These are phyloP conservation scores for Epirrhoe alternata DNA, from an alignment of 2,888 invertebrate genomes.

Conservation along the genomic window DNA sequence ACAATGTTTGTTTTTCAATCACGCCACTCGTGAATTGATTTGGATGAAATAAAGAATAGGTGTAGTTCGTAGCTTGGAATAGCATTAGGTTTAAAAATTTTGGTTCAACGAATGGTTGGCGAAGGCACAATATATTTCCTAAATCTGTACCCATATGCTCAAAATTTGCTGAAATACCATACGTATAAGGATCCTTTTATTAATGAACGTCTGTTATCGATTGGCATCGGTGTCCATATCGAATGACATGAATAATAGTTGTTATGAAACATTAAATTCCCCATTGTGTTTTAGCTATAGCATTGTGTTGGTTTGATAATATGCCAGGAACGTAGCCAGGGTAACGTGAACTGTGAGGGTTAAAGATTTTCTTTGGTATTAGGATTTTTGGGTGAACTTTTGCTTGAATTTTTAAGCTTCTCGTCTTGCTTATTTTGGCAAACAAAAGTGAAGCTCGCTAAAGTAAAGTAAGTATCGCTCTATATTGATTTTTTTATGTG, in stretches of 20 bases:
- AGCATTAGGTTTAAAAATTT: too few relatives aligned
- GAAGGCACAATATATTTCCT: not conserved
- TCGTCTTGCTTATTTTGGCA: too few relatives aligned
- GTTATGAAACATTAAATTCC: conserved; percentile 62
- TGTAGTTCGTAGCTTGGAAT: too few relatives aligned
- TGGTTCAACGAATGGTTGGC: too few relatives aligned
- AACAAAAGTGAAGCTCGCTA: too few relatives aligned
- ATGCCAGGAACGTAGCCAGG: conserved; percentile 14
- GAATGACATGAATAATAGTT: conserved; percentile 47
- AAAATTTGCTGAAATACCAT: not conserved
- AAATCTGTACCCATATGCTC: not conserved
- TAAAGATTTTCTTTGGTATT: not conserved
- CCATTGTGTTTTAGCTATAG: conserved; percentile 57
- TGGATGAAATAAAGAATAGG: too few relatives aligned
- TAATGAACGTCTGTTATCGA: conserved; percentile 36
- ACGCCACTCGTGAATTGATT: too few relatives aligned
- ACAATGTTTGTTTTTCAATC: too few relatives aligned
- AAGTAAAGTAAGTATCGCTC: too few relatives aligned
- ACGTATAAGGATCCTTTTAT: conserved; percentile 21
- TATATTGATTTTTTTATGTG: too few relatives aligned
- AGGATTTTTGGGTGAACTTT: too few relatives aligned
- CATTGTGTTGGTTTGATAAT: conserved; percentile 63
- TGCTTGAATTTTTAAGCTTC: not conserved
- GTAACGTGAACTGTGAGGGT: not conserved
- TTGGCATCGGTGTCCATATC: conserved; percentile 40